A percentile compares a stretch with the other conserved stretches of the same genome.
Conservation (phyloP, 2,113 vertebrate genomes). For the Camelus dromedarius region DNA sequence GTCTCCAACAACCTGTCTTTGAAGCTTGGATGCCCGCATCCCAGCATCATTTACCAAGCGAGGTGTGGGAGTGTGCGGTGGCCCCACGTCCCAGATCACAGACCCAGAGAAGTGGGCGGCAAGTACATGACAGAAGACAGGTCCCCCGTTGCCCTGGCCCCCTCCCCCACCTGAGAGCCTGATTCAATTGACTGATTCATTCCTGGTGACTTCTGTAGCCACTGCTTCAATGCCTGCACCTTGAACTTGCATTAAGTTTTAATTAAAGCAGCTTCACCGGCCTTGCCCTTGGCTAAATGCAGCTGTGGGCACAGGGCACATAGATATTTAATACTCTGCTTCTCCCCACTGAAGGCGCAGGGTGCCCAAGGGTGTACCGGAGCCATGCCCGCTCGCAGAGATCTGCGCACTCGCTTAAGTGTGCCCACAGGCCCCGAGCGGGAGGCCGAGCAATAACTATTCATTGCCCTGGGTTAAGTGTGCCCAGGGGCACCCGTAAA, state of each 20-base stretch:
- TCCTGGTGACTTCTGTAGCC: slow-evolving; percentile 70
- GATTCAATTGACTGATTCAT: slow-evolving; percentile 78
- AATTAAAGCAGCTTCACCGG: slow-evolving; percentile 84
- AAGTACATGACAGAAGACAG: not conserved
- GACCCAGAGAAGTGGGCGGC: not conserved
- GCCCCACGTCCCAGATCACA: not conserved
- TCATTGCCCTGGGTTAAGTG: slow-evolving; percentile 88
- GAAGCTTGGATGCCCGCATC: not conserved
- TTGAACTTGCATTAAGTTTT: slow-evolving; percentile 84
- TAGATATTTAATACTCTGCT: slow-evolving; percentile 84
- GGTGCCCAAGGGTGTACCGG: slow-evolving; percentile 85
- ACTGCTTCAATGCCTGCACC: slow-evolving; percentile 69
- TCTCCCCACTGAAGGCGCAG: slow-evolving; percentile 75
- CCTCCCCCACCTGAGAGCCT: not conserved
- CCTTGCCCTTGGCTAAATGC: slow-evolving; percentile 85
- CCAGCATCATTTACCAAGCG: not conserved
- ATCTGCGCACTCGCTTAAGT: slow-evolving; percentile 83
- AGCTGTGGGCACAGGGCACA: slow-evolving; percentile 79
- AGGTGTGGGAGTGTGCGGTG: not conserved
- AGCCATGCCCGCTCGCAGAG: slow-evolving; percentile 70
- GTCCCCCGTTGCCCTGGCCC: not conserved
- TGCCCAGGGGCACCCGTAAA: slow-evolving; percentile 85
- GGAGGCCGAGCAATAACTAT: slow-evolving; percentile 85
- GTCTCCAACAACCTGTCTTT: not conserved
- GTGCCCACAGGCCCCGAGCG: slow-evolving; percentile 84